Evolutionary conservation across 2,888 invertebrate species (phyloP).

Genomic region (Microctonus hyperodae): DNA sequence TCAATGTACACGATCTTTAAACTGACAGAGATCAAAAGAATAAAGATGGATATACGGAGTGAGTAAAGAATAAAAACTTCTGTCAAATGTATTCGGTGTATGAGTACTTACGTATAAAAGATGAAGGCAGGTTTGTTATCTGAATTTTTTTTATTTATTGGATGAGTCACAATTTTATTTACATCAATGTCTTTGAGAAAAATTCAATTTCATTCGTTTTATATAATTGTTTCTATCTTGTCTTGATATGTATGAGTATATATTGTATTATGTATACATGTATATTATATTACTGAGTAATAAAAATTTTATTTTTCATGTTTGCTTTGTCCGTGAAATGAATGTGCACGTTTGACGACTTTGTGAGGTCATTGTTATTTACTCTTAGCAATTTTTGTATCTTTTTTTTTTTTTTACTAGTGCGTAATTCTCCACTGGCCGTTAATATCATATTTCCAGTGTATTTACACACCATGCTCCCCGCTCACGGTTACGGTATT

Average conservation of each 20-base stretch:
- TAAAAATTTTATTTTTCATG: neutral
- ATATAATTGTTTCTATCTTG: neutral
- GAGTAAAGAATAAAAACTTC: neutral
- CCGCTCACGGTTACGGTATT: neutral
- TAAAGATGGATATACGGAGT: neutral
- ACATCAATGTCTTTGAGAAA: neutral
- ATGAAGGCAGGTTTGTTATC: neutral
- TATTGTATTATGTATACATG: too few relatives aligned
- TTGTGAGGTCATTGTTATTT: neutral
- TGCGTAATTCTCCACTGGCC: neutral
- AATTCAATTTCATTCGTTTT: neutral
- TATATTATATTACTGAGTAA: neutral
- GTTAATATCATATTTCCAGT: neutral
- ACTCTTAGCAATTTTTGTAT: neutral
- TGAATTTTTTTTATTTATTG: neutral
- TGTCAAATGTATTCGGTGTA: neutral
- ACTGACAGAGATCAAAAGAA: neutral
- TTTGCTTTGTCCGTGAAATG: neutral
- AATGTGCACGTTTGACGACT: neutral
- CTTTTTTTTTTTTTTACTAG: neutral
- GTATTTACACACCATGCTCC: constrained; percentile 18
- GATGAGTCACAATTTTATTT: constrained; percentile 5
- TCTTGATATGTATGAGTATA: too few relatives aligned
- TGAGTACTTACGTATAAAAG: too few relatives aligned
- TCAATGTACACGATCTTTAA: neutral